Evolutionary conservation across 2,888 invertebrate genomes (phyloP), one percentile per base, ranked within the genome.

Genomic region (Lasioglossum calceatum): DNA sequence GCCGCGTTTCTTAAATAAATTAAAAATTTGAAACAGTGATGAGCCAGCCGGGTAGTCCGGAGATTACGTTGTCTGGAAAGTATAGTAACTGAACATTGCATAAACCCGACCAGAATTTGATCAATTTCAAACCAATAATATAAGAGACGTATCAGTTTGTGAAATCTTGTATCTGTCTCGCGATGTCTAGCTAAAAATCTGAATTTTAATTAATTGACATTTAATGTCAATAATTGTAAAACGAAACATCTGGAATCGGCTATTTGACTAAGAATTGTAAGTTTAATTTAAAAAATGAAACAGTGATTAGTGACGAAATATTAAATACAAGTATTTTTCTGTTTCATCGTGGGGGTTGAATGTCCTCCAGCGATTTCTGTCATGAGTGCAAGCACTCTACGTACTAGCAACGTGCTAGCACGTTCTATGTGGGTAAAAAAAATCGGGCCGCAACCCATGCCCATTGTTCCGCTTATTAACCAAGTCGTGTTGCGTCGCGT

Each of bases 401-500:
- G 61, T 10, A 27, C 27, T 3, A 67, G 19, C 67, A 36, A 32
- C 32, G 61, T 10, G 61, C 27, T 3, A 67, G 19, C 67, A 36
- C 67, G 3, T 67, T 16, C 27, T 19, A 36, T 42, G 36, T 39
- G 4, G 36, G 12, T 10, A 4, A 70, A 42, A 70, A 23, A n/a
- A 70, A 23, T 23, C 64, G 32, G 14, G 67, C 27, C 70, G 27
- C 32, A 50, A 0, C 19, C 27, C 23, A 36, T n/a, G 72, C 72
- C 74, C 77, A 39, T 75, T 44, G 64, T 77, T 50, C 78, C 78
- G 64, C 67, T 86, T 81, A 83, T 83, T 76, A 82, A 67, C 76
- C 50, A 77, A 86, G 81, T 77, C 79, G 78, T 80, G 83, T 79
- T 84, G 71, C 76, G 67, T 86, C 72, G 74, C 54, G 75, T 61